Evolutionary conservation across 2,888 invertebrate species (phyloP).

Genomic region (Serrognathus titanus): DNA sequence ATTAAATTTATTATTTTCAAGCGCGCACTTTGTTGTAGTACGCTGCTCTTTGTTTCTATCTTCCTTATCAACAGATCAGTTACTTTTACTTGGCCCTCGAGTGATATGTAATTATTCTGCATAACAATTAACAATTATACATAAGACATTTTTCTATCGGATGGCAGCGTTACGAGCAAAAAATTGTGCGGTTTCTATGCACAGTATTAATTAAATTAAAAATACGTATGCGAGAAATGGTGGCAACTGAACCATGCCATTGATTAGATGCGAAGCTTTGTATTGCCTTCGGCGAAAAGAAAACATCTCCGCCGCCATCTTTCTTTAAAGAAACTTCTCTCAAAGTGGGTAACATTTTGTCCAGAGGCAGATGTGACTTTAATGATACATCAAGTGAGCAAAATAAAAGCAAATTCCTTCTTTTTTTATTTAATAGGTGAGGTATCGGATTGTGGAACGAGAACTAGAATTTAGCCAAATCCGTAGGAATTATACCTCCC

Average conservation of each 20-base stretch:
- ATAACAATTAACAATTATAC: background rate
- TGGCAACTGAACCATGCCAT: constrained; percentile 5
- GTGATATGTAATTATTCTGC: constrained; percentile 4
- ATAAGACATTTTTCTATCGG: background rate
- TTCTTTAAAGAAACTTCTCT: too few relatives aligned
- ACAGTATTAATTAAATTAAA: constrained; percentile 4
- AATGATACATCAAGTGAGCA: too few relatives aligned
- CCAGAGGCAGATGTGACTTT: too few relatives aligned
- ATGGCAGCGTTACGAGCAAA: background rate
- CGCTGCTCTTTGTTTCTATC: background rate
- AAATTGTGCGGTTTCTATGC: background rate
- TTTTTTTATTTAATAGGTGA: too few relatives aligned
- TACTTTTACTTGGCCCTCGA: constrained; percentile 6
- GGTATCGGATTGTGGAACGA: too few relatives aligned
- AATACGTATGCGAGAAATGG: constrained; percentile 1
- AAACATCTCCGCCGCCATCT: too few relatives aligned
- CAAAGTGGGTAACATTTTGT: too few relatives aligned
- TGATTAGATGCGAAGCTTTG: constrained; percentile 2
- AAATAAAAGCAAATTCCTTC: too few relatives aligned
- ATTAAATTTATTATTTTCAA: constrained; percentile 1
- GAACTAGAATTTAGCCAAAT: too few relatives aligned
- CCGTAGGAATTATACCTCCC: too few relatives aligned
- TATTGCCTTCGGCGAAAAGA: background rate
- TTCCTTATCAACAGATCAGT: constrained; percentile 4
- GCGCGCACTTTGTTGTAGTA: background rate